These are phyloP conservation scores for Selenia dentaria DNA, from an alignment of 2,888 invertebrate species.

Conservation along the genomic window DNA sequence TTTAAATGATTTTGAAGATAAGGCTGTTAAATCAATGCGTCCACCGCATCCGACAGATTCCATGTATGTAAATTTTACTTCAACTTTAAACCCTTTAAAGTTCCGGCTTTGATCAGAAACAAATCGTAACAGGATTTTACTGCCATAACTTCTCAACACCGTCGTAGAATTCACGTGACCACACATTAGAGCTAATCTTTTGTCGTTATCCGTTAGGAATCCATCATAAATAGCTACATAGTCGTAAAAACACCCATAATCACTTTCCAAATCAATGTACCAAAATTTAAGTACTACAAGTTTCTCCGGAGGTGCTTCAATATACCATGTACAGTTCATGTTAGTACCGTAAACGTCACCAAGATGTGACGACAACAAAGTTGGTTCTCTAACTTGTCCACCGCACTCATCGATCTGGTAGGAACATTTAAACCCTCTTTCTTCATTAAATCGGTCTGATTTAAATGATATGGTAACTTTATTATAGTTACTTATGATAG, in stretches of 20 bases:
- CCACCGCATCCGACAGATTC: too few species aligned
- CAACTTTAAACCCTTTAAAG: too few species aligned
- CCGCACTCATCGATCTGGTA: slow-evolving; percentile 89
- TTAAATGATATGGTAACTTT: slow-evolving; percentile 78
- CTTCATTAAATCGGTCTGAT: slow-evolving; percentile 82
- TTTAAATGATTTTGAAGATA: too few species aligned
- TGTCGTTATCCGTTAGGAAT: slow-evolving; percentile 48
- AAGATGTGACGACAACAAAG: slow-evolving; percentile 78
- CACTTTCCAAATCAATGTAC: slow-evolving; percentile 82
- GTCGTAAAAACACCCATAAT: slow-evolving; percentile 82
- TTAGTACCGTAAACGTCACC: slow-evolving; percentile 72
- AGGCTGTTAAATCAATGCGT: too few species aligned
- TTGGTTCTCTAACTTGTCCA: slow-evolving; percentile 86
- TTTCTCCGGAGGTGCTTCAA: slow-evolving; percentile 88
- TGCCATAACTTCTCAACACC: too few species aligned
- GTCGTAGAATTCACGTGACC: too few species aligned
- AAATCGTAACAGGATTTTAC: too few species aligned
- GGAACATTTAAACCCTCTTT: slow-evolving; percentile 85
- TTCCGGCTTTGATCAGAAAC: too few species aligned
- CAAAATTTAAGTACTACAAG: slow-evolving; percentile 86
- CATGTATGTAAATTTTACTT: too few species aligned
- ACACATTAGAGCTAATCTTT: slow-evolving; percentile 85
- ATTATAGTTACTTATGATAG: slow-evolving; percentile 53
- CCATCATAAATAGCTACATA: slow-evolving; percentile 86
- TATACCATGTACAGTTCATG: slow-evolving; percentile 90